Conservation (phyloP, 2,888 invertebrate species). For the Argyresthia albistria region DNA sequence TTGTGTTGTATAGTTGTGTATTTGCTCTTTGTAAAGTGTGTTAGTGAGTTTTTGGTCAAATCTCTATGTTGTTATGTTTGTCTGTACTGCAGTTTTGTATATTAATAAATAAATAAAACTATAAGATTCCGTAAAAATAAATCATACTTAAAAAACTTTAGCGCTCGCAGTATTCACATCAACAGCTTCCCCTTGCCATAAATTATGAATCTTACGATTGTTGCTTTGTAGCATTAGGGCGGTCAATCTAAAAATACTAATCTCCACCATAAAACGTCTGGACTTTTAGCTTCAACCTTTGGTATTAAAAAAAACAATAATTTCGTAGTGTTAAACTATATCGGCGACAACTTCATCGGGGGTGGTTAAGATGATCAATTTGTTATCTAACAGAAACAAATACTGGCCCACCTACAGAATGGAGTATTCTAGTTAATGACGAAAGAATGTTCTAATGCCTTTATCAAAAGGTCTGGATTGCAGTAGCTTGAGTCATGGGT, state of each 20-base stretch:
- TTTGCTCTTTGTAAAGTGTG: no score
- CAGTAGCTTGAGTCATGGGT: conserved; percentile 7
- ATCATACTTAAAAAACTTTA: background rate
- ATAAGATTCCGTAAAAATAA: no score
- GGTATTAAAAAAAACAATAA: background rate
- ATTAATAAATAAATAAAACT: no score
- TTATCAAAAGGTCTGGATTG: conserved; percentile 19
- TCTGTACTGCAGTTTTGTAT: no score
- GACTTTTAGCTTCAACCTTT: background rate
- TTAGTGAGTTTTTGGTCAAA: no score
- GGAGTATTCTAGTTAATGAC: background rate
- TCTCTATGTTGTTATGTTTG: no score
- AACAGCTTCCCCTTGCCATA: background rate
- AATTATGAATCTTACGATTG: background rate
- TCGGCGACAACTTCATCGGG: conserved; percentile 38
- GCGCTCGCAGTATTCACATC: background rate
- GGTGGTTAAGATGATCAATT: conserved; percentile 46
- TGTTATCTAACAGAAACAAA: conserved; percentile 61
- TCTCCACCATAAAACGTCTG: background rate
- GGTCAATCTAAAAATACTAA: background rate
- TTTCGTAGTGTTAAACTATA: conserved; percentile 7
- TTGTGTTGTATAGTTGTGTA: no score
- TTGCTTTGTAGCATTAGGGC: background rate
- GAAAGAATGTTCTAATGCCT: conserved; percentile 21
- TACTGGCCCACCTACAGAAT: conserved; percentile 52